Percentiles rank a stretch among this genome's conserved stretches.
Conservation (phyloP, 2,797 vertebrate genomes). For the Acrocephalus scirpaceus region DNA sequence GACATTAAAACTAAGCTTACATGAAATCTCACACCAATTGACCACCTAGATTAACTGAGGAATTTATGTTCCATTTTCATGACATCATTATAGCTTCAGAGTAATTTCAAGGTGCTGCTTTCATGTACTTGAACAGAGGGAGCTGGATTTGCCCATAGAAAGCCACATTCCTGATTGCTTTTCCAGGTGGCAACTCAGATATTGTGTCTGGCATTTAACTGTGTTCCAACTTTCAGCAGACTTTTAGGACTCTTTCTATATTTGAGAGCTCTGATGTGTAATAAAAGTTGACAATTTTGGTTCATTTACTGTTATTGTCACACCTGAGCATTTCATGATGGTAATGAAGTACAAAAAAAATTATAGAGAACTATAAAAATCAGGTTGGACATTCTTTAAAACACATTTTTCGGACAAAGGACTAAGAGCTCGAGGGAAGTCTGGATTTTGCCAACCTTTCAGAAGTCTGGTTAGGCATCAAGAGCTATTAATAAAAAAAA, state of each 20-base stretch:
- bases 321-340: background rate
- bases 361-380: background rate
- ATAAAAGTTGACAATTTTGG: background rate
- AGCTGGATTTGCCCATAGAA: background rate
- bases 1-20: background rate
- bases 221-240: background rate
- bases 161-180: background rate
- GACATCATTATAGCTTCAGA: background rate
- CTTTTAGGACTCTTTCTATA: background rate
- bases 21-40: slow-evolving; percentile 15
- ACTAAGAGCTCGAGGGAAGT: background rate
- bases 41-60: background rate
- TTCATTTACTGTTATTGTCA: background rate
- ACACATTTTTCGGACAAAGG: background rate
- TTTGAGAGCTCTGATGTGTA: background rate
- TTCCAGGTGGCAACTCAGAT: slow-evolving; percentile 9
- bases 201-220: background rate
- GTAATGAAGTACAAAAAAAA: background rate
- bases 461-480: background rate
- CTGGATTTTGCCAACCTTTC: background rate
- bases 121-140: background rate
- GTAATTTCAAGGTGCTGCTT: slow-evolving; percentile 2
- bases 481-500: background rate
- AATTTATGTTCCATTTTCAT: slow-evolving; percentile 5
- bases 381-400: background rate